Evolutionary conservation across 2,797 vertebrate genomes (phyloP).

Genomic region (Loris lydekkerianus): DNA sequence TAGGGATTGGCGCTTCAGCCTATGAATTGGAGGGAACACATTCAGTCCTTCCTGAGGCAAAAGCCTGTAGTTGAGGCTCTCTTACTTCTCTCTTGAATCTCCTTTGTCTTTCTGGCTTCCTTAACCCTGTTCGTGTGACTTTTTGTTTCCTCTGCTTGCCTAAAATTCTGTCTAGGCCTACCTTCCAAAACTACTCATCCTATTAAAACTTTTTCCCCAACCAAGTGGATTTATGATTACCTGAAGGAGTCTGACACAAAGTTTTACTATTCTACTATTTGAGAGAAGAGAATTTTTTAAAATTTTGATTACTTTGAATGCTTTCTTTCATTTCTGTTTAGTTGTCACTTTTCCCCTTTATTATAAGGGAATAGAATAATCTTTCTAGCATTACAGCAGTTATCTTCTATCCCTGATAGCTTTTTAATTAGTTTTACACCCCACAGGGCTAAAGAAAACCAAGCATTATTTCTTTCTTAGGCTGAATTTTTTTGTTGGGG

Average conservation of each 20-base stretch:
- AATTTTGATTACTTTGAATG: slow-evolving; percentile 45
- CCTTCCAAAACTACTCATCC: neutral
- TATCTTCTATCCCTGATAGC: slow-evolving; percentile 1
- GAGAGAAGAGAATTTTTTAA: neutral
- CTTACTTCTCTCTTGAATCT: slow-evolving; percentile 31
- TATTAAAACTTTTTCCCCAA: neutral
- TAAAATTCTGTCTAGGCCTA: slow-evolving; percentile 56
- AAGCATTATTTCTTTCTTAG: slow-evolving; percentile 51
- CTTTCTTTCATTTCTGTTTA: slow-evolving; percentile 23
- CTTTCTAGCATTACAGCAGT: slow-evolving; percentile 59
- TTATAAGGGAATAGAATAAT: slow-evolving; percentile 39
- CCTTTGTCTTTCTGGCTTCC: neutral
- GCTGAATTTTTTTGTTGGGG: neutral
- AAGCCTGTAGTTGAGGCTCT: neutral
- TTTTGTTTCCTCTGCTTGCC: slow-evolving; percentile 14
- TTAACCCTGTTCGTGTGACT: slow-evolving; percentile 1
- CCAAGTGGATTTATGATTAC: slow-evolving; percentile 14
- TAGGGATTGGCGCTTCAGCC: neutral
- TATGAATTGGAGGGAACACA: slow-evolving; percentile 12
- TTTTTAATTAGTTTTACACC: slow-evolving; percentile 38
- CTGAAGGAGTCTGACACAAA: slow-evolving; percentile 46
- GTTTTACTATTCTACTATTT: neutral
- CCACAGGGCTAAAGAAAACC: slow-evolving; percentile 54
- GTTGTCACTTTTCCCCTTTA: slow-evolving; percentile 1
- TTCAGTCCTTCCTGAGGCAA: neutral